Evolutionary conservation across 2,113 vertebrate genomes (phyloP).

Genomic region (Semicossyphus pulcher): DNA sequence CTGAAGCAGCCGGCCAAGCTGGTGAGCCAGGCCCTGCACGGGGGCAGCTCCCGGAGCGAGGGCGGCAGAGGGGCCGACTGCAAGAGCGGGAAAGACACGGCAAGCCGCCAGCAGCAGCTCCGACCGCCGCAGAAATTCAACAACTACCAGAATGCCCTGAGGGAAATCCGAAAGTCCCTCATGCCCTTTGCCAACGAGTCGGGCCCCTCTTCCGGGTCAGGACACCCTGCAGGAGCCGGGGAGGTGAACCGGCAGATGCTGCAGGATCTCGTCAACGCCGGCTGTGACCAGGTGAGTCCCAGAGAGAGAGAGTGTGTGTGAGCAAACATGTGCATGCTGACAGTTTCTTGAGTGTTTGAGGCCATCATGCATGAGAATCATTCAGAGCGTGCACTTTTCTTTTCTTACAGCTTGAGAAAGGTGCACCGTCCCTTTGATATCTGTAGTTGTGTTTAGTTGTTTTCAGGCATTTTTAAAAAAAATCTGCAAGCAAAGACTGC

Average conservation of each 20-base stretch:
- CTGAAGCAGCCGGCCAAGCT: conserved; percentile 96
- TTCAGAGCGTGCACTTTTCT: too few species aligned
- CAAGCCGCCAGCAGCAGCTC: conserved; percentile 90
- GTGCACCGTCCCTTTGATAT: not conserved
- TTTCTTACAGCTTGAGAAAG: too few species aligned
- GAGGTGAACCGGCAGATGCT: conserved; percentile 98
- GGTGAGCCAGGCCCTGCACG: conserved; percentile 87
- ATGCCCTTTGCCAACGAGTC: conserved; percentile 96
- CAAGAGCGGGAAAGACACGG: conserved; percentile 91
- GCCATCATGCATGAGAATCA: too few species aligned
- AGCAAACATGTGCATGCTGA: too few species aligned
- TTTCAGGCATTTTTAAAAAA: too few species aligned
- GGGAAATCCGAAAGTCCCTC: conserved; percentile 97
- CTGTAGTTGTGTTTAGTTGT: not conserved
- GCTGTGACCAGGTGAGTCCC: conserved; percentile 93
- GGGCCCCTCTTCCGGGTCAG: conserved; percentile 79
- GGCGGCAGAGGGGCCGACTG: conserved; percentile 82
- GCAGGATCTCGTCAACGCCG: conserved; percentile 95
- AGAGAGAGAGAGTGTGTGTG: not conserved
- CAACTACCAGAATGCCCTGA: conserved; percentile 95
- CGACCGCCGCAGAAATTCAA: conserved; percentile 94
- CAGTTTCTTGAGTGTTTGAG: too few species aligned
- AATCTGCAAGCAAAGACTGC: too few species aligned
- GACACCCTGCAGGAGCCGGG: conserved; percentile 77
- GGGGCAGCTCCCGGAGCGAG: conserved; percentile 83